Base-by-base conservation (phyloP, 2,888 invertebrate genomes). In the Phrixothrix hirtus region DNA sequence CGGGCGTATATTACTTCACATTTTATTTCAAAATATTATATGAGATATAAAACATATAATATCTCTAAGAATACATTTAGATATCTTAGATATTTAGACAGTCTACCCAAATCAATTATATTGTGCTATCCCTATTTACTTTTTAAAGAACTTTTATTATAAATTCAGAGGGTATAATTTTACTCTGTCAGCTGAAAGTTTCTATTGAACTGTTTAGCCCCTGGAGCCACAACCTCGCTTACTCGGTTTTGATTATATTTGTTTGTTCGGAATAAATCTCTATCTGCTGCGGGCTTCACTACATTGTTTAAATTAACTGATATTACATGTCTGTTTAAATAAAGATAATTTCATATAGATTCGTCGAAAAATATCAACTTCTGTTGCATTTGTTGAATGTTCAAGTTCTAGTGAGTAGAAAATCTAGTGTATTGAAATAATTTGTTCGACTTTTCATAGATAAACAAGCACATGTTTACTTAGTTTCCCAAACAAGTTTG, bases 401-500 rank as follows among this genome's bases (percentile, higher is more conserved):
- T 47, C 31, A 26, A 39, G 16, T 15, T 30, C 16, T 38, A 12
- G 11, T 35, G 14, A 14, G 32, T 49, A 48, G 43, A 37, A 47
- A 50, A 54, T 47, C 49, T 38, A 17, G 44, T 58, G 58, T 57
- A 58, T 61, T 59, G 62, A 57, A 62, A 54, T 60, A 66, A 65
- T 63, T 59, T 57, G 55, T 65, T 65, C 65, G 64, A 69, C 68
- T 68, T 68, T 68, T 66, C 61, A 62, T 67, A 65, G 61, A 64
- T 65, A 68, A 68, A 68, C 68, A 70, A 67, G 64, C 68, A 67
- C 63, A 63, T 68, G 63, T 70, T 70, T 69, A 65, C 68, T 65
- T 61, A 69, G 66, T 59, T 64, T 61, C 60, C 63, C 60, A 68
- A 68, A 65, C 67, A 67, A 68, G 65, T 66, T 66, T 58, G 63